Evolutionary conservation across 2,888 invertebrate genomes (phyloP).

Genomic region (Gymnocheta viridis): DNA sequence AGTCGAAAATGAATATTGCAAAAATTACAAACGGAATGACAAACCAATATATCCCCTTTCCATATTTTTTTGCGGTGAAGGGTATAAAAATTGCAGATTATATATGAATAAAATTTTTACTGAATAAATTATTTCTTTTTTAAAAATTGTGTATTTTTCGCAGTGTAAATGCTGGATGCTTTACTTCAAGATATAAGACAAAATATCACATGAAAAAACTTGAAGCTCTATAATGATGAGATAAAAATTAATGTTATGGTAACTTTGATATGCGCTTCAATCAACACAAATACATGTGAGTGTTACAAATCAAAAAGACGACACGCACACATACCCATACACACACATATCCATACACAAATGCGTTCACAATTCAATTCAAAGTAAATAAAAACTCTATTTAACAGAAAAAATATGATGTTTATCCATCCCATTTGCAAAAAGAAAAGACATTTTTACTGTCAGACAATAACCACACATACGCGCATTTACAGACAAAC

Average conservation of each 20-base stretch:
- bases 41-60: no score
- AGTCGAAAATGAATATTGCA: no score
- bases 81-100: no score
- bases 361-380: background rate
- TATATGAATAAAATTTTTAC: no score
- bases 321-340: background rate
- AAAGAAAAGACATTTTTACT: background rate
- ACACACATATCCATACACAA: background rate
- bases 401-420: constrained; percentile 15
- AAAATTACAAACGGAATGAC: no score
- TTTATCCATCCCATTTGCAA: constrained; percentile 40
- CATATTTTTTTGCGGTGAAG: no score
- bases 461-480: no score
- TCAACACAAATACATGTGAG: constrained; percentile 59
- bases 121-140: no score
- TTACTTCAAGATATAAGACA: constrained; percentile 1
- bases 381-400: background rate
- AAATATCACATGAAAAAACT: background rate
- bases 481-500: no score
- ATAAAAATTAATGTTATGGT: constrained; percentile 66
- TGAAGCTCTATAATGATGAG: constrained; percentile 25
- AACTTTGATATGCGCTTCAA: constrained; percentile 70
- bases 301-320: constrained; percentile 17
- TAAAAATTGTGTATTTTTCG: no score
- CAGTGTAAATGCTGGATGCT: no score